A percentile compares a stretch with the other conserved stretches of the same genome.
Conservation (phyloP, 1,140 invertebrate species). For the Heliothis subflexa region DNA sequence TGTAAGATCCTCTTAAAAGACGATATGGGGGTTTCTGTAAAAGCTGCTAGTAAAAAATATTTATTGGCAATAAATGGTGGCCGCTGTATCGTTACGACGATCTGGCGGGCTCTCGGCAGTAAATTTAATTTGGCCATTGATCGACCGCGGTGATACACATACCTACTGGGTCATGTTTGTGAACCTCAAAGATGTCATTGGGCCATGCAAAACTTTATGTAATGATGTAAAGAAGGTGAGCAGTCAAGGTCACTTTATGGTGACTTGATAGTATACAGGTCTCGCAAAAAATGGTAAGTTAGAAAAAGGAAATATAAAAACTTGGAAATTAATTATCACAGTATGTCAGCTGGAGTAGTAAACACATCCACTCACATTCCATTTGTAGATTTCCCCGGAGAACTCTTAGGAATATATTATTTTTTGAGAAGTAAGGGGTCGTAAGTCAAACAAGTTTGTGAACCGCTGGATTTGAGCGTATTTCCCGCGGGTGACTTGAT, state of each 20-base stretch:
- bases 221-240: background rate
- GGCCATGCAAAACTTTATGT: no score
- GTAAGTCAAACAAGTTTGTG: slow-evolving; percentile 42
- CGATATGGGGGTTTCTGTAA: slow-evolving; percentile 58
- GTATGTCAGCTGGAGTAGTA: background rate
- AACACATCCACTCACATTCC: background rate
- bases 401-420: slow-evolving; percentile 42
- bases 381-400: slow-evolving; percentile 28
- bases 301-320: slow-evolving; percentile 2
- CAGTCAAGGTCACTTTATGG: no score
- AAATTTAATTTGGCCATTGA: slow-evolving; percentile 68
- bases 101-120: slow-evolving; percentile 61
- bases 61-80: slow-evolving; percentile 68
- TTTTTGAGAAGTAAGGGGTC: slow-evolving; percentile 32
- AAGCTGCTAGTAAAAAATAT: slow-evolving; percentile 68
- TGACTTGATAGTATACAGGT: no score
- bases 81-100: slow-evolving; percentile 62
- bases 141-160: slow-evolving; percentile 50
- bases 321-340: slow-evolving; percentile 24
- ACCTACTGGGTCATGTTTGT: background rate
- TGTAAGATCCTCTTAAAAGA: slow-evolving; percentile 51
- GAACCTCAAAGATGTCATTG: slow-evolving; percentile 8
- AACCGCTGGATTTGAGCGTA: slow-evolving; percentile 45
- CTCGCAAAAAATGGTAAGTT: background rate
- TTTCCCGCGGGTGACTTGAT: slow-evolving; percentile 47